phyloP scores from a whole-genome alignment of 2,888 invertebrate species.

The Synanthedon andrenaeformis region DNA sequence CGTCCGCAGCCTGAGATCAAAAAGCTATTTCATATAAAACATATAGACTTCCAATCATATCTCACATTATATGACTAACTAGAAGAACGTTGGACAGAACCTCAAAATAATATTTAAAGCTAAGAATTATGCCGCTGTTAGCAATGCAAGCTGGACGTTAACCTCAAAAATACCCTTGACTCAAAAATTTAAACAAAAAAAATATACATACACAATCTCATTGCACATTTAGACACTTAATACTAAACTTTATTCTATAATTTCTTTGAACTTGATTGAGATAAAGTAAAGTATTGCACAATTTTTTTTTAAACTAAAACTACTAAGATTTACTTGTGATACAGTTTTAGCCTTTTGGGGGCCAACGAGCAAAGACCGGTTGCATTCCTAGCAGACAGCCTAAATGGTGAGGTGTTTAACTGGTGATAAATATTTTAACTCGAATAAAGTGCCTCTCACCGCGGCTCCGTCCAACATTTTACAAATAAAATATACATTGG shows the following conservation, averaged over 20 bases:
- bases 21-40: constrained; percentile 60
- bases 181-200: no score
- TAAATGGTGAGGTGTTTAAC: background rate
- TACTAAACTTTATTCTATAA: no score
- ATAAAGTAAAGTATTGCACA: no score
- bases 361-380: no score
- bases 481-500: constrained; percentile 59
- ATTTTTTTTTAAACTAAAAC: no score
- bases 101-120: constrained; percentile 40
- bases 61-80: constrained; percentile 60
- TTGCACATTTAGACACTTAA: no score
- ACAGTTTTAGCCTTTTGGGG: no score
- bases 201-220: no score
- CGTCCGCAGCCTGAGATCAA: constrained; percentile 62
- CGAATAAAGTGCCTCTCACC: constrained; percentile 18
- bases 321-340: no score
- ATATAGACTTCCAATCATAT: constrained; percentile 60
- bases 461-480: constrained; percentile 21
- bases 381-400: background rate
- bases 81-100: constrained; percentile 35
- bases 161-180: no score
- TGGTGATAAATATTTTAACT: background rate
- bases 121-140: constrained; percentile 27
- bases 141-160: constrained; percentile 8
- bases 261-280: no score